Base-by-base conservation (phyloP, 2,113 vertebrate species). In the Tiliqua scincoides region DNA sequence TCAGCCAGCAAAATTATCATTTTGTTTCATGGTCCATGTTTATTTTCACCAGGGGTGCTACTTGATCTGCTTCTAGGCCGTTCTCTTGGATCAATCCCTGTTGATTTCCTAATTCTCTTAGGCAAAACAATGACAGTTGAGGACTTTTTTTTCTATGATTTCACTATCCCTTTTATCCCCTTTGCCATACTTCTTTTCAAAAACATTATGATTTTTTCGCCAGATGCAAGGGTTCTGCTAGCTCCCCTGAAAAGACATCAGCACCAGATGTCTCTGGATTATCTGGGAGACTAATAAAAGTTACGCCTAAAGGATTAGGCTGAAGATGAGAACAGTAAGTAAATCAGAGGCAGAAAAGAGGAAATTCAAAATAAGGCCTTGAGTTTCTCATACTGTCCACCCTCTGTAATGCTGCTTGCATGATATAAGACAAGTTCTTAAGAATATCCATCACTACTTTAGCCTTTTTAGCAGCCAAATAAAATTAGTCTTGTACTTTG, bases 221-320 rank as follows among this genome's bases (percentile, higher is more conserved):
- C 94, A 95, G 91, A 89, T 95, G 95, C 88, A 96, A 91, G 92
- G 91, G 85, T 89, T 95, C 91, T 79, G 84, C 92, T 87, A 75
- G 61, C 71, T 89, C 91, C 88, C 89, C 59, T 79, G n/a, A 70
- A 65, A 71, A 88, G 89, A 90, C 82, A 92, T 94, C 91, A 95
- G 32, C 84, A 93, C 88, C 94, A 93, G 95, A 96, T 95, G 95
- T 93, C 92, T 94, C 87, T 87, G 90, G 91, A 85, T 94, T 95
- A 95, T 95, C 91, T 94, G 88, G 92, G 70, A 92, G 85, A 90
- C 85, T 91, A 93, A 95, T 20, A 43, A 73, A 95, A 94, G 94
- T 93, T 88, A 82, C 90, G 92, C 85, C 93, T 95, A 93, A 94
- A 93, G 72, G 76, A 91, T 93, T 93, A 87, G 87, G 93, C 79